Evolutionary conservation across 2,888 invertebrate species (phyloP).

Genomic region (Lingula anatina): DNA sequence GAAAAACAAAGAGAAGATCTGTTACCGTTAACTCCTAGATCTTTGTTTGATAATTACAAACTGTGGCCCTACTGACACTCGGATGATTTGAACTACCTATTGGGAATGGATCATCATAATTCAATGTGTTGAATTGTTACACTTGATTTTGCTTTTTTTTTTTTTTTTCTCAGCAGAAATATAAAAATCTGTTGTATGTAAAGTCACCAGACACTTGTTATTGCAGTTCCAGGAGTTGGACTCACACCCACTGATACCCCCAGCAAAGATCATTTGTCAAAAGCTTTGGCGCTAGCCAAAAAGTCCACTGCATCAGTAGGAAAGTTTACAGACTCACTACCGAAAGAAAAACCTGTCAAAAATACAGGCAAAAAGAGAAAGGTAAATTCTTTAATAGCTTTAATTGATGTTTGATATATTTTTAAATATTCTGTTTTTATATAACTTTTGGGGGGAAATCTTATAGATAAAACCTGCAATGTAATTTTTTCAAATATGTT

Average conservation of each 20-base stretch:
- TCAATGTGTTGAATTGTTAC: no score
- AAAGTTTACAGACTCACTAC: constrained; percentile 82
- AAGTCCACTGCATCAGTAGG: constrained; percentile 90
- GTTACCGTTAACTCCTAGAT: no score
- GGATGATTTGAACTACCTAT: background rate
- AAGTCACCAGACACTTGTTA: no score
- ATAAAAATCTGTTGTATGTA: background rate
- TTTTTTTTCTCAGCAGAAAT: background rate
- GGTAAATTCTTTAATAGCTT: constrained; percentile 23
- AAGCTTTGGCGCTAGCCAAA: constrained; percentile 75
- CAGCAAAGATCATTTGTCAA: constrained; percentile 67
- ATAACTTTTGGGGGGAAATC: no score
- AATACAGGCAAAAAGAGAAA: constrained; percentile 63
- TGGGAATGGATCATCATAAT: background rate
- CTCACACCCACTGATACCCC: constrained; percentile 73
- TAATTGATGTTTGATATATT: no score
- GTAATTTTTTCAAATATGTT: no score
- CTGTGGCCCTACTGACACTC: background rate
- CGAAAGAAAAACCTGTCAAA: constrained; percentile 79
- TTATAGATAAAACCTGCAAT: no score
- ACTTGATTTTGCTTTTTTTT: no score
- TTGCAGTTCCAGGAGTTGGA: constrained; percentile 72
- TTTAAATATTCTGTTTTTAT: background rate
- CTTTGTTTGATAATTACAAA: background rate
- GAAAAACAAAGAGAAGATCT: no score